A percentile compares a stretch with the other conserved stretches of the same genome.
phyloP scores from a whole-genome alignment of 2,113 vertebrate genomes.

The Myxocyprinus asiaticus region DNA sequence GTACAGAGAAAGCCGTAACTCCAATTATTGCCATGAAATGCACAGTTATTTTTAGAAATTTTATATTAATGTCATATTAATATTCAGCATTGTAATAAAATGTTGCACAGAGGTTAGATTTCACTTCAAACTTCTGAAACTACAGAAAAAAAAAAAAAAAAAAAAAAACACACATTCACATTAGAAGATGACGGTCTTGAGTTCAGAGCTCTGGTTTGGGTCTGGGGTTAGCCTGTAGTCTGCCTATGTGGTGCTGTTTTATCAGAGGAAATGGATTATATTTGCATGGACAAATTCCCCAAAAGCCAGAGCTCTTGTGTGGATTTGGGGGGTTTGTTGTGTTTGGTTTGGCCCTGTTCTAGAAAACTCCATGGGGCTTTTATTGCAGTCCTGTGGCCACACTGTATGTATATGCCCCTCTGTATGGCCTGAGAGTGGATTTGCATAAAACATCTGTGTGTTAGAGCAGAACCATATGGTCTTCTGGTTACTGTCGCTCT shows the following conservation, averaged over 20 bases:
- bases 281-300: conserved; percentile 76
- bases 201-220: too few relatives aligned
- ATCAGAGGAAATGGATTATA: conserved; percentile 73
- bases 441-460: conserved; percentile 27
- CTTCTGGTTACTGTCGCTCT: conserved; percentile 19
- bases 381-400: conserved; percentile 50
- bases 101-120: too few relatives aligned
- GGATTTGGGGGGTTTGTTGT: conserved; percentile 65
- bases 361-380: conserved; percentile 54
- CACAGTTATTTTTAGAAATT: neutral
- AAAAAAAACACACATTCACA: neutral
- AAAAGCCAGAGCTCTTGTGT: conserved; percentile 65
- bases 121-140: neutral
- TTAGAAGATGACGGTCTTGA: neutral
- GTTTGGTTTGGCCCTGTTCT: conserved; percentile 70
- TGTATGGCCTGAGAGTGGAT: conserved; percentile 22
- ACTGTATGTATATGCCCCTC: conserved; percentile 34
- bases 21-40: neutral
- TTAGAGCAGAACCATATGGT: conserved; percentile 25
- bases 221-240: conserved; percentile 51
- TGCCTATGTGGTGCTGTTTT: conserved; percentile 72
- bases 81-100: neutral
- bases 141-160: too few relatives aligned
- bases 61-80: neutral
- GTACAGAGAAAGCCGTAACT: neutral